A percentile compares a stretch with the other conserved stretches of the same genome.
phyloP scores from a whole-genome alignment of 2,888 invertebrate species.

The Phyllotreta cruciferae region DNA sequence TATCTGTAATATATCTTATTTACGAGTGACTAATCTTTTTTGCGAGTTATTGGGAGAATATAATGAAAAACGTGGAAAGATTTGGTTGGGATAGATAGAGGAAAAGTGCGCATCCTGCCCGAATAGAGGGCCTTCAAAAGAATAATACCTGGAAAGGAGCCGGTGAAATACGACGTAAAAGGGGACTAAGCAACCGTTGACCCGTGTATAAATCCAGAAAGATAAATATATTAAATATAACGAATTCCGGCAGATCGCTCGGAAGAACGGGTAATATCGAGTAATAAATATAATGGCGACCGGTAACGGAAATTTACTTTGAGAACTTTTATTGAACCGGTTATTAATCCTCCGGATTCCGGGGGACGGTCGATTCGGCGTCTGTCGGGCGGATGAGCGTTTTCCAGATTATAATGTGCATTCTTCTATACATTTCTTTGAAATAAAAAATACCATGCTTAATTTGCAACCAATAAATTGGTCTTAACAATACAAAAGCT shows the following conservation, averaged over 20 bases:
- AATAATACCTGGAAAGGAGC: constrained; percentile 31
- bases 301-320: constrained; percentile 56
- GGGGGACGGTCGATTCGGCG: constrained; percentile 38
- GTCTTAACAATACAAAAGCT: too few relatives aligned
- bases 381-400: constrained; percentile 40
- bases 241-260: constrained; percentile 48
- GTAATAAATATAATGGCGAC: constrained; percentile 54
- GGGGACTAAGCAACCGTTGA: constrained; percentile 34
- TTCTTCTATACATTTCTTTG: constrained; percentile 36
- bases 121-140: constrained; percentile 28
- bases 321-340: constrained; percentile 55
- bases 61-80: too few relatives aligned
- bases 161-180: constrained; percentile 33
- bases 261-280: constrained; percentile 47
- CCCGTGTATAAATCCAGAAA: constrained; percentile 43
- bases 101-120: constrained; percentile 10
- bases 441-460: constrained; percentile 9
- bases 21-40: too few relatives aligned
- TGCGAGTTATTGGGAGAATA: too few relatives aligned
- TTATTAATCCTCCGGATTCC: constrained; percentile 51
- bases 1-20: too few relatives aligned
- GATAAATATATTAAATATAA: constrained; percentile 54
- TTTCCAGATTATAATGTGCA: constrained; percentile 42
- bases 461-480: too few relatives aligned
- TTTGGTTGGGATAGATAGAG: too few relatives aligned